A percentile compares a stretch with the other conserved stretches of the same genome.
These are phyloP conservation scores for Rhipidura dahli DNA, from an alignment of 2,113 vertebrate species.

Conservation along the genomic window DNA sequence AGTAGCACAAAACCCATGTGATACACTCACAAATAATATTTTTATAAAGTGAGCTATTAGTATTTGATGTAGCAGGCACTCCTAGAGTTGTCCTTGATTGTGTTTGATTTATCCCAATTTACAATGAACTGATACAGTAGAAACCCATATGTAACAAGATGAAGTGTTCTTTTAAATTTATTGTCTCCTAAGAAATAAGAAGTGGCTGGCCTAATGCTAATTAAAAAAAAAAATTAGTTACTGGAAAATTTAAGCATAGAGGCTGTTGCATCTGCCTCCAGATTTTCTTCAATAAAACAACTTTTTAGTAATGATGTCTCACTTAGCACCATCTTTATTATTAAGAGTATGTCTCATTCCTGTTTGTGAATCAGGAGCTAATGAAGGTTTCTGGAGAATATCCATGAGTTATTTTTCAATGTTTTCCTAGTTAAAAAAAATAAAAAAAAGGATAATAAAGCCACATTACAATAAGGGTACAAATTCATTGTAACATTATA, in stretches of 20 bases:
- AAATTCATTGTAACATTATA: neutral
- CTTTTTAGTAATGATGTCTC: neutral
- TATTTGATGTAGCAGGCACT: neutral
- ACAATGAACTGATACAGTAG: neutral
- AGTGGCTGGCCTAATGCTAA: neutral
- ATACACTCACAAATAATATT: neutral
- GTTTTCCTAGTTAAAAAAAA: slow-evolving; percentile 40
- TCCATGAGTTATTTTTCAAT: slow-evolving; percentile 2
- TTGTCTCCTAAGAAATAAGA: neutral
- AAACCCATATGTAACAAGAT: neutral
- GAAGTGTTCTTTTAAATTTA: slow-evolving; percentile 3
- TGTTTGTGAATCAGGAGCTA: slow-evolving; percentile 44
- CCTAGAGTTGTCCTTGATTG: neutral
- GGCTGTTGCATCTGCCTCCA: neutral
- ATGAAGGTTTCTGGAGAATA: slow-evolving; percentile 17
- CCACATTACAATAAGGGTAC: neutral
- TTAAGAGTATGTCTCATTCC: slow-evolving; percentile 1
- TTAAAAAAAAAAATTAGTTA: neutral
- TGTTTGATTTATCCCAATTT: neutral
- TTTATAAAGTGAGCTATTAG: slow-evolving; percentile 27
- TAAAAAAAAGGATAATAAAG: neutral
- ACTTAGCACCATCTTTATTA: neutral
- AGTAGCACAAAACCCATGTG: neutral
- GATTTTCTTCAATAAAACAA: neutral
- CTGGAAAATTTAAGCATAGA: neutral